Conservation (phyloP, 2,113 vertebrate genomes). For the Orthonyx spaldingii region DNA sequence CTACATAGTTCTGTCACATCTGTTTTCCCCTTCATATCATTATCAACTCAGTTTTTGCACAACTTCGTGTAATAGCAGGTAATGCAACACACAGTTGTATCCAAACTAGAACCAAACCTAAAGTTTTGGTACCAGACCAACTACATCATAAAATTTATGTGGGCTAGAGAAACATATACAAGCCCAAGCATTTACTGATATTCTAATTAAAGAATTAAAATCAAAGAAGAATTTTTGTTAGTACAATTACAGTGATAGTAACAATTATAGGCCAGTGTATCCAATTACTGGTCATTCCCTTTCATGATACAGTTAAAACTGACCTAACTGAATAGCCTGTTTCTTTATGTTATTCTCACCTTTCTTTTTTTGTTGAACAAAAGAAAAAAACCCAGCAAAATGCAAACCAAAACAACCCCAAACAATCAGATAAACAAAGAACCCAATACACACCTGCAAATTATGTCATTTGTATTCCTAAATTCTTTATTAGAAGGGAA, state of each 20-base stretch:
- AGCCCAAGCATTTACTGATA: background rate
- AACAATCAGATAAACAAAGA: background rate
- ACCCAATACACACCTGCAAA: background rate
- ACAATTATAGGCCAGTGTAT: background rate
- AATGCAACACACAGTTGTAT: background rate
- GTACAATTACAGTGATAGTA: background rate
- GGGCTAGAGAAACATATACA: background rate
- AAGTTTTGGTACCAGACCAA: background rate
- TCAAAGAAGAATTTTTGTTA: background rate
- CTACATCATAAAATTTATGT: background rate
- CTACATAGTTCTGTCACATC: background rate
- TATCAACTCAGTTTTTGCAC: background rate
- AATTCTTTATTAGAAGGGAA: background rate
- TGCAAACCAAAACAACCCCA: background rate
- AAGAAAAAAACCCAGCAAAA: background rate
- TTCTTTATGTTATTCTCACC: background rate
- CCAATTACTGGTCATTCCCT: background rate
- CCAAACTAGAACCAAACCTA: background rate
- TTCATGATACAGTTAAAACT: background rate
- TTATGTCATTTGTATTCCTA: background rate
- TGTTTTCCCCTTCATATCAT: background rate
- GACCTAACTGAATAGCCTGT: background rate
- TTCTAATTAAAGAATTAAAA: background rate
- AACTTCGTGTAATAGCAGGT: background rate
- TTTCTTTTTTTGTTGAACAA: background rate